Evolutionary conservation across 2,888 invertebrate species (phyloP).

Genomic region (Pseudococcus longispinus): DNA sequence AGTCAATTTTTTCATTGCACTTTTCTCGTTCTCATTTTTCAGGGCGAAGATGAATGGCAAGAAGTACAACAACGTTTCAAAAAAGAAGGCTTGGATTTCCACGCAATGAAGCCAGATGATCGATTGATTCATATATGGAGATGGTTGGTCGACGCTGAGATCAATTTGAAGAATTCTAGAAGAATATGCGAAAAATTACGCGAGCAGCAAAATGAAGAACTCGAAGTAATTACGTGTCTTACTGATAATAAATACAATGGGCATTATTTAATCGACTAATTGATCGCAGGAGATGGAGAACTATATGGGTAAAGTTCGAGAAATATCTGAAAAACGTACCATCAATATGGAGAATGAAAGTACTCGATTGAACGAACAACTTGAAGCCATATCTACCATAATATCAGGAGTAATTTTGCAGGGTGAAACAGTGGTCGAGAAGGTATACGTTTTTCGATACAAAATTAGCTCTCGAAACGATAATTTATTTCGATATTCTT

Average conservation of each 20-base stretch:
- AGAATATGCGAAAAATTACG: slow-evolving; percentile 64
- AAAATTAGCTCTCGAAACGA: background rate
- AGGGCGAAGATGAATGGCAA: slow-evolving; percentile 63
- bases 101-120: slow-evolving; percentile 61
- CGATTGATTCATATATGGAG: slow-evolving; percentile 63
- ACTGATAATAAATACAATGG: background rate
- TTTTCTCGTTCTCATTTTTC: background rate
- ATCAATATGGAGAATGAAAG: slow-evolving; percentile 61
- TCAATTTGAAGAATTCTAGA: slow-evolving; percentile 63
- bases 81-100: slow-evolving; percentile 63
- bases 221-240: slow-evolving; percentile 61
- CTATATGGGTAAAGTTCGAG: slow-evolving; percentile 63
- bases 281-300: slow-evolving; percentile 63
- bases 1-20: background rate
- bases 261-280: background rate
- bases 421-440: slow-evolving; percentile 58
- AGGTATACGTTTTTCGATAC: slow-evolving; percentile 26
- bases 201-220: slow-evolving; percentile 63
- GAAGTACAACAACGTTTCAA: slow-evolving; percentile 63
- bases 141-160: slow-evolving; percentile 64
- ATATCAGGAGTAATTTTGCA: slow-evolving; percentile 38
- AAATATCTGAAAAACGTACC: slow-evolving; percentile 62
- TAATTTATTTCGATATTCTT: slow-evolving; percentile 29
- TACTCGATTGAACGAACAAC: slow-evolving; percentile 62
- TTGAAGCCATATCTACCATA: slow-evolving; percentile 9